These are phyloP conservation scores for Trogon surrucura DNA, from an alignment of 2,113 vertebrate species.

Conservation along the genomic window DNA sequence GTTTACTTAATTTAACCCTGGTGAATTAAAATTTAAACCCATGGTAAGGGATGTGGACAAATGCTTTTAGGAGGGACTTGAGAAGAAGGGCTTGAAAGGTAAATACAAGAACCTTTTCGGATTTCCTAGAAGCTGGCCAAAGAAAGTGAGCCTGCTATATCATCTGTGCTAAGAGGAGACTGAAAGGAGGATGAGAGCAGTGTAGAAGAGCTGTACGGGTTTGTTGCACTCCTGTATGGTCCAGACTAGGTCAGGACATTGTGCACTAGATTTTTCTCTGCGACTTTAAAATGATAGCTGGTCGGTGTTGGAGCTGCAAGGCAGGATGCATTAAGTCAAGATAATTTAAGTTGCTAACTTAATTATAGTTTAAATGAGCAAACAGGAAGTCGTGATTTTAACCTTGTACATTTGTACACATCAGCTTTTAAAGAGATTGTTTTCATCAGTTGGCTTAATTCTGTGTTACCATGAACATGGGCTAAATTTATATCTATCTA, in stretches of 20 bases:
- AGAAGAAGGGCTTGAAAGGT: not conserved
- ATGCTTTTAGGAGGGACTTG: not conserved
- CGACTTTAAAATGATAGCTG: not conserved
- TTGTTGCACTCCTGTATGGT: not conserved
- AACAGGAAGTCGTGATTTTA: slow-evolving; percentile 58
- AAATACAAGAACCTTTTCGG: not conserved
- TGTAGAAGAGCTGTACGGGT: not conserved
- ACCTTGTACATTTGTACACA: slow-evolving; percentile 19
- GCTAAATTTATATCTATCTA: not conserved
- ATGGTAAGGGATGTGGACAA: not conserved
- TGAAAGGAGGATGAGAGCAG: not conserved
- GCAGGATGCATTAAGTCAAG: slow-evolving; percentile 43
- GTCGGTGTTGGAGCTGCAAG: not conserved
- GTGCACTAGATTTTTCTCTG: not conserved
- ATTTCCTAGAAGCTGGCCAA: not conserved
- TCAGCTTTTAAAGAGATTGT: slow-evolving; percentile 1
- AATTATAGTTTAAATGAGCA: slow-evolving; percentile 42
- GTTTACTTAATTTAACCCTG: not conserved
- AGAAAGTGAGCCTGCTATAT: not conserved
- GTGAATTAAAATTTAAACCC: not conserved
- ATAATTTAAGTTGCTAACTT: slow-evolving; percentile 38
- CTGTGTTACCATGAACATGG: not conserved
- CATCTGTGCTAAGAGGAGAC: not conserved
- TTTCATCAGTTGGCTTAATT: not conserved
- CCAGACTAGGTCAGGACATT: not conserved